Conservation (phyloP, 2,888 invertebrate genomes). For the Limnephilus auricula region DNA sequence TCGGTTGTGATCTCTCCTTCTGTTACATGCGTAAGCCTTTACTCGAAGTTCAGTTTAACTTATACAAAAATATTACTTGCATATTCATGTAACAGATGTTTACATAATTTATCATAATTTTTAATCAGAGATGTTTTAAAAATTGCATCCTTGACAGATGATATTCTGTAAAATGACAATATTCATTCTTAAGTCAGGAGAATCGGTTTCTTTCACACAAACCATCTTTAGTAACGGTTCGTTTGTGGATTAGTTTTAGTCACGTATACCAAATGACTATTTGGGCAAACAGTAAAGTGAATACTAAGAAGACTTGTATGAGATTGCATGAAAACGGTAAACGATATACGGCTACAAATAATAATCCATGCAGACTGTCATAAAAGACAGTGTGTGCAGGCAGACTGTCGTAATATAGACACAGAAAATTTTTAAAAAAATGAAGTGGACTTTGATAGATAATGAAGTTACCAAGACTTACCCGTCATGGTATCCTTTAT, state of each 20-base stretch:
- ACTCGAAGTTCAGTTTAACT: neutral
- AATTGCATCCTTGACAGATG: neutral
- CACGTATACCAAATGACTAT: neutral
- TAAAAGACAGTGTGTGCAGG: neutral
- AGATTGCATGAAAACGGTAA: neutral
- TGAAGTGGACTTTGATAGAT: neutral
- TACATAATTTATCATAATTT: too few relatives aligned
- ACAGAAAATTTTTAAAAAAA: neutral
- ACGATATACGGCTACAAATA: neutral
- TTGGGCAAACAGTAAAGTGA: neutral
- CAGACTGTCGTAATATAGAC: neutral
- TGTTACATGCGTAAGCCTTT: neutral
- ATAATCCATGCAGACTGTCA: neutral
- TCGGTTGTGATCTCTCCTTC: neutral
- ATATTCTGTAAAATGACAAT: neutral
- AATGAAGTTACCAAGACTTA: slow-evolving; percentile 66
- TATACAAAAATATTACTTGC: too few relatives aligned
- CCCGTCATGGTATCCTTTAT: slow-evolving; percentile 74
- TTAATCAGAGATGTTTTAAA: too few relatives aligned
- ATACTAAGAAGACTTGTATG: neutral
- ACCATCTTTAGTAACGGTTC: neutral
- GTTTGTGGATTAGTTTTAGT: neutral
- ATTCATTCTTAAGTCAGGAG: neutral
- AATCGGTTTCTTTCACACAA: neutral
- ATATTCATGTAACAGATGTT: too few relatives aligned